phyloP scores from a whole-genome alignment of 2,888 invertebrate genomes.

The Polia nebulosa region DNA sequence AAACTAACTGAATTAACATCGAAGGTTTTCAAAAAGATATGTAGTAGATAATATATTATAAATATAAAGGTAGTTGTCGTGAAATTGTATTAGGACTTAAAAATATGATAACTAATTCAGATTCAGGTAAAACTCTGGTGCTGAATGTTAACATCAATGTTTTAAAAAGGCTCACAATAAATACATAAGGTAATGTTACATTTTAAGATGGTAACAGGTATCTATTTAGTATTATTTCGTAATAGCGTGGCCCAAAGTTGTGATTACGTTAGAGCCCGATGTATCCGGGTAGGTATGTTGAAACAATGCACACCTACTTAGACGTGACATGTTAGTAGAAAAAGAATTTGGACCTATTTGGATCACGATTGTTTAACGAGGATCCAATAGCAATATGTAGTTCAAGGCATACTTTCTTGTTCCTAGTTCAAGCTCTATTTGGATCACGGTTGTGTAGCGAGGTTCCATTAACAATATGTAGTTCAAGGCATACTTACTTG shows the following conservation, averaged over 20 bases:
- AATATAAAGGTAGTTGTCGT: too few species aligned
- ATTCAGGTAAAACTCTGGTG: not conserved
- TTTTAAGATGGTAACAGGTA: not conserved
- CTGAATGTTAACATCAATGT: not conserved
- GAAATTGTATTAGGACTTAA: not conserved
- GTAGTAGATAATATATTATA: not conserved
- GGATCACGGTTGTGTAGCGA: too few species aligned
- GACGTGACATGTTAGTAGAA: slow-evolving; percentile 37
- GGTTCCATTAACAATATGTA: too few species aligned
- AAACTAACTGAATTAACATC: slow-evolving; percentile 1
- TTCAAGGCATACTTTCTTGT: slow-evolving; percentile 13
- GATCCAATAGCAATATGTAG: slow-evolving; percentile 5
- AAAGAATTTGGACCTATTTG: slow-evolving; percentile 19
- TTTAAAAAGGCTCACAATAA: too few species aligned
- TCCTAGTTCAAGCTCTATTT: too few species aligned
- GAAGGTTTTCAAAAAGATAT: not conserved
- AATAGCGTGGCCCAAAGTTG: not conserved
- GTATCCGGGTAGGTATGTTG: slow-evolving; percentile 29
- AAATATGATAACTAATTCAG: not conserved
- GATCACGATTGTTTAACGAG: slow-evolving; percentile 15
- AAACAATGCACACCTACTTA: slow-evolving; percentile 39
- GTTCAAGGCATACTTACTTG: too few species aligned
- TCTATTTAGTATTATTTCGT: slow-evolving; percentile 1
- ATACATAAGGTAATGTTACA: not conserved
- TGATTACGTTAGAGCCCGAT: slow-evolving; percentile 17